Percentiles rank a stretch among this genome's conserved stretches.
These are phyloP conservation scores for Blastobasis adustella DNA, from an alignment of 2,888 invertebrate genomes.

Conservation along the genomic window DNA sequence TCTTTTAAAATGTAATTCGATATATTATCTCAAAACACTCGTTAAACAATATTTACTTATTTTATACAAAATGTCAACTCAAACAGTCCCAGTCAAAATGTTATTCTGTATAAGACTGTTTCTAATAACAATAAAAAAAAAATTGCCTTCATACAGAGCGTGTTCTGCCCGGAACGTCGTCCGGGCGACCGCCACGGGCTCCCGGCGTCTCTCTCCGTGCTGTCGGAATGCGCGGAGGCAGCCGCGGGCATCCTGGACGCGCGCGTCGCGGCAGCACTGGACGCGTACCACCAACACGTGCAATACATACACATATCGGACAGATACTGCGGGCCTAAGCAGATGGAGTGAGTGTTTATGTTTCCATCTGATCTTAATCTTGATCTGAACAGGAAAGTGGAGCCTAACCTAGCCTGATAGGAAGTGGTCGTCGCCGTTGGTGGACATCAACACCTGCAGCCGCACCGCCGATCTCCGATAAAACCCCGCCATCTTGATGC, in stretches of 20 bases:
- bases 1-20: too few species aligned
- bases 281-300: conserved; percentile 87
- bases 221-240: conserved; percentile 95
- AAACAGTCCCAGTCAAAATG: too few species aligned
- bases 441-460: too few species aligned
- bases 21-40: too few species aligned
- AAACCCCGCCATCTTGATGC: too few species aligned
- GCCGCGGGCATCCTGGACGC: conserved; percentile 89
- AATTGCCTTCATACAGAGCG: conserved; percentile 73
- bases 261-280: conserved; percentile 82
- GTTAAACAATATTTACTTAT: too few species aligned
- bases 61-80: too few species aligned
- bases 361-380: conserved; percentile 14
- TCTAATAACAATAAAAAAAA: too few species aligned
- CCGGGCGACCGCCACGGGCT: conserved; percentile 87
- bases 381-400: not conserved
- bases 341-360: conserved; percentile 83
- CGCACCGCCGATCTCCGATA: too few species aligned
- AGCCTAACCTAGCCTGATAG: not conserved
- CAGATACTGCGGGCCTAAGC: conserved; percentile 93
- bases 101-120: too few species aligned
- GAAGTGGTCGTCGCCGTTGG: too few species aligned
- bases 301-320: conserved; percentile 99
- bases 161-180: conserved; percentile 89
- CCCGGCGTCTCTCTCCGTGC: conserved; percentile 81